phyloP scores from a whole-genome alignment of 1,140 invertebrate genomes.

The Thaumetopoea pityocampa region DNA sequence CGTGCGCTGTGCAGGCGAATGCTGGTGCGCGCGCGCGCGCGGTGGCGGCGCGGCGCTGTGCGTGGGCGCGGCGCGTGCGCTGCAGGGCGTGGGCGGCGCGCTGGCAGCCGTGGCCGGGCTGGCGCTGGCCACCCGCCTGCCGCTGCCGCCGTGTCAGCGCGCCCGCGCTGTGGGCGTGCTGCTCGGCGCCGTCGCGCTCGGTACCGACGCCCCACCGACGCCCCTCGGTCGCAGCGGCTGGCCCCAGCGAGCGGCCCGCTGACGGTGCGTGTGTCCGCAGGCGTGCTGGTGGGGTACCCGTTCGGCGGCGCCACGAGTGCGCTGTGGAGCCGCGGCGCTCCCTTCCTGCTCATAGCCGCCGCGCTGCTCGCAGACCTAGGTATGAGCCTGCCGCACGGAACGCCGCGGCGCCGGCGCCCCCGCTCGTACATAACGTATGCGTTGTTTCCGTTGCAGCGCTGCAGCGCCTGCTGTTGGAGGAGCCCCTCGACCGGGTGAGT shows the following conservation, averaged over 20 bases:
- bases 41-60: constrained; percentile 27
- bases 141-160: constrained; percentile 67
- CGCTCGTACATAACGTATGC: not conserved
- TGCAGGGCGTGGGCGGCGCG: constrained; percentile 90
- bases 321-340: constrained; percentile 82
- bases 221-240: not conserved
- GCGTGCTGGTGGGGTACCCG: constrained; percentile 87
- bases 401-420: not conserved
- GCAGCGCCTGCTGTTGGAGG: constrained; percentile 40
- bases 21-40: constrained; percentile 26
- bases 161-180: constrained; percentile 51
- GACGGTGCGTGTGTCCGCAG: constrained; percentile 71
- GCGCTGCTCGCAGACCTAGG: constrained; percentile 78
- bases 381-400: constrained; percentile 27
- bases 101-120: constrained; percentile 84
- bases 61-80: constrained; percentile 82
- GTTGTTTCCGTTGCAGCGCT: constrained; percentile 28
- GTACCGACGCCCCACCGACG: constrained; percentile 15
- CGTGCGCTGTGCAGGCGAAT: too few relatives aligned
- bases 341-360: constrained; percentile 81
- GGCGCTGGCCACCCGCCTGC: constrained; percentile 75
- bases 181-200: constrained; percentile 53
- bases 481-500: too few relatives aligned
- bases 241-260: not conserved
- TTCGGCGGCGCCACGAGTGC: constrained; percentile 86